Percentiles rank a stretch among this genome's conserved stretches.
Conservation (phyloP, 1,140 invertebrate genomes). For the Luehdorfia chinensis region DNA sequence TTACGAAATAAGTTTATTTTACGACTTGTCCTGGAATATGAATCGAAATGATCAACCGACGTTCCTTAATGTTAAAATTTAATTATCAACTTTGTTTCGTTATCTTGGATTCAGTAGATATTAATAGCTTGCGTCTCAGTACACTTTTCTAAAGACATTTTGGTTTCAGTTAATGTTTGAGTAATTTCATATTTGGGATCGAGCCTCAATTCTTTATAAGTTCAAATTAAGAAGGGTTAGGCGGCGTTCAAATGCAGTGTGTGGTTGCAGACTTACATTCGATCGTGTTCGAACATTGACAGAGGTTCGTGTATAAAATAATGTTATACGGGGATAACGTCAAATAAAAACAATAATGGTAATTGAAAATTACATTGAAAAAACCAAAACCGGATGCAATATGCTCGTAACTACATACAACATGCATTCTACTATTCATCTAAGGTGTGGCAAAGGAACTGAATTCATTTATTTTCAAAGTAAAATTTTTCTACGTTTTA, state of each 20-base stretch:
- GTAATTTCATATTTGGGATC: constrained; percentile 27
- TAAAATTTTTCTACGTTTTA: constrained; percentile 57
- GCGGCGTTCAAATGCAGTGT: constrained; percentile 39
- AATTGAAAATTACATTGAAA: constrained; percentile 45
- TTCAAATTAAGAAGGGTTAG: constrained; percentile 52
- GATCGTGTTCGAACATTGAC: constrained; percentile 57
- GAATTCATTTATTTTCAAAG: constrained; percentile 62
- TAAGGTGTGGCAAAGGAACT: constrained; percentile 76
- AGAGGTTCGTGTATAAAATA: constrained; percentile 57
- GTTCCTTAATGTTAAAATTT: constrained; percentile 16
- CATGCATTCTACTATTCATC: constrained; percentile 70
- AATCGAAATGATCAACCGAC: too few species aligned
- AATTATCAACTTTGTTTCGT: background rate
- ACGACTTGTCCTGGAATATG: background rate
- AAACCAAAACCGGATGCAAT: constrained; percentile 40
- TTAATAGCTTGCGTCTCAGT: constrained; percentile 60
- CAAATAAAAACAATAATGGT: constrained; percentile 48
- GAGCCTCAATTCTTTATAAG: constrained; percentile 56
- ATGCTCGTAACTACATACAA: constrained; percentile 44
- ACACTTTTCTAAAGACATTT: constrained; percentile 28
- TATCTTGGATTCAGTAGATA: constrained; percentile 15
- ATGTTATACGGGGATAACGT: constrained; percentile 36
- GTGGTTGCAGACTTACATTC: constrained; percentile 44
- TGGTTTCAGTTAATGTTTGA: constrained; percentile 24
- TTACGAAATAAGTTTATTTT: background rate